These are phyloP conservation scores for Calephelis nemesis DNA, from an alignment of 1,140 invertebrate genomes.

Conservation along the genomic window DNA sequence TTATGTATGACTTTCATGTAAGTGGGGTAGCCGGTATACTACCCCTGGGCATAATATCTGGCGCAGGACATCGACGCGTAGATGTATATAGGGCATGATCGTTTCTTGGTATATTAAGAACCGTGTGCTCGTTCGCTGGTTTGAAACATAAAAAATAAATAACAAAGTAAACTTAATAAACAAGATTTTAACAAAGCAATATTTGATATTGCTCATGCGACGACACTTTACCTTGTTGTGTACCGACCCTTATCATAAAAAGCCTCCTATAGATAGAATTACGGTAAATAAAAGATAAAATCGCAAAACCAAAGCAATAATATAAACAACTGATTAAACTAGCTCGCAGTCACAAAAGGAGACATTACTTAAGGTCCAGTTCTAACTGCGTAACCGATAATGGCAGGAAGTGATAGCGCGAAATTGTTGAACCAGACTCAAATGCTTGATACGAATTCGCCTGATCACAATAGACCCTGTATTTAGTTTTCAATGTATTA, in stretches of 20 bases:
- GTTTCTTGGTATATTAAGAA: too few relatives aligned
- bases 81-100: too few relatives aligned
- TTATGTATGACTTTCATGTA: too few relatives aligned
- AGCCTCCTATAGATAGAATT: conserved; percentile 56
- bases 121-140: too few relatives aligned
- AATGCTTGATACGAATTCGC: conserved; percentile 41
- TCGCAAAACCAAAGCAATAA: conserved; percentile 64
- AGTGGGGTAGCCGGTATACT: too few relatives aligned
- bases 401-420: conserved; percentile 63
- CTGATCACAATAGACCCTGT: conserved; percentile 33
- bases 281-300: conserved; percentile 69
- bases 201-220: too few relatives aligned
- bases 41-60: too few relatives aligned
- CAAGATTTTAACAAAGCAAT: too few relatives aligned
- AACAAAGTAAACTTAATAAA: too few relatives aligned
- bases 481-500: conserved; percentile 21
- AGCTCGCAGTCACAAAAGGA: conserved; percentile 64
- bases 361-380: conserved; percentile 63
- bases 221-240: background rate
- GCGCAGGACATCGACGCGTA: too few relatives aligned
- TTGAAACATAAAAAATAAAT: too few relatives aligned
- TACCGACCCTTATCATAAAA: conserved; percentile 32
- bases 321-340: conserved; percentile 73
- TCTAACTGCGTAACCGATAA: conserved; percentile 54
- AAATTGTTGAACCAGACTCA: conserved; percentile 54